phyloP scores from a whole-genome alignment of 2,888 invertebrate species.

The Aleiodes alternator region DNA sequence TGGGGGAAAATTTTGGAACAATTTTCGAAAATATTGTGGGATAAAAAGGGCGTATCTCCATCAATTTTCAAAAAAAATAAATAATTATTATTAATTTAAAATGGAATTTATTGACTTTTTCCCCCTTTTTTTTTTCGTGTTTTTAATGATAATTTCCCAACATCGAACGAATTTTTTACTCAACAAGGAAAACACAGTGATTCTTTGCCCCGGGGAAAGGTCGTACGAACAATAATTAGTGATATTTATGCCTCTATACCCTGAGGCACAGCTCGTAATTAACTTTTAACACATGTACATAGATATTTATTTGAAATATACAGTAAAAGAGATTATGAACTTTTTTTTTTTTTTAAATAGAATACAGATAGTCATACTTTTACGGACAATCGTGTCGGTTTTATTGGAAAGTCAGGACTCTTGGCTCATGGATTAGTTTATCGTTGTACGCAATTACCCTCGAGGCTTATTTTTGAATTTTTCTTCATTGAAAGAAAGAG shows the following conservation, averaged over 20 bases:
- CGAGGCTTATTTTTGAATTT: constrained; percentile 43
- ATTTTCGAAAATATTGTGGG: too few species aligned
- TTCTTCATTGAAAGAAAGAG: background rate
- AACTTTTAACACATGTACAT: constrained; percentile 46
- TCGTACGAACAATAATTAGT: constrained; percentile 47
- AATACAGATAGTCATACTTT: constrained; percentile 32
- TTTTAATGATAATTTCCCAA: constrained; percentile 14
- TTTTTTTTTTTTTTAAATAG: constrained; percentile 26
- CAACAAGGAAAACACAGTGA: constrained; percentile 17
- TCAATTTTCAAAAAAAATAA: too few species aligned
- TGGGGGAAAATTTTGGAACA: too few species aligned
- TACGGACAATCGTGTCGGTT: constrained; percentile 48
- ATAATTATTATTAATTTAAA: too few species aligned
- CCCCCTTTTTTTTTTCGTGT: background rate
- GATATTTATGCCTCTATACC: constrained; percentile 44
- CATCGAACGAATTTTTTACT: constrained; percentile 31
- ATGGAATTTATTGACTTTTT: background rate
- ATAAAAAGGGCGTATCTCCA: too few species aligned
- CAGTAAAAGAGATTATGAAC: constrained; percentile 39
- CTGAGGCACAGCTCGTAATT: constrained; percentile 48
- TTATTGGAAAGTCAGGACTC: constrained; percentile 46
- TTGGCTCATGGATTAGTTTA: constrained; percentile 49
- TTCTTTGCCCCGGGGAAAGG: constrained; percentile 32
- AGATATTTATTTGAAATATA: constrained; percentile 18
- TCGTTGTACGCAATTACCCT: constrained; percentile 40